Percentiles rank a stretch among this genome's conserved stretches.
Evolutionary conservation across 2,888 invertebrate species (phyloP).

Genomic region (Flexamia atlantica): DNA sequence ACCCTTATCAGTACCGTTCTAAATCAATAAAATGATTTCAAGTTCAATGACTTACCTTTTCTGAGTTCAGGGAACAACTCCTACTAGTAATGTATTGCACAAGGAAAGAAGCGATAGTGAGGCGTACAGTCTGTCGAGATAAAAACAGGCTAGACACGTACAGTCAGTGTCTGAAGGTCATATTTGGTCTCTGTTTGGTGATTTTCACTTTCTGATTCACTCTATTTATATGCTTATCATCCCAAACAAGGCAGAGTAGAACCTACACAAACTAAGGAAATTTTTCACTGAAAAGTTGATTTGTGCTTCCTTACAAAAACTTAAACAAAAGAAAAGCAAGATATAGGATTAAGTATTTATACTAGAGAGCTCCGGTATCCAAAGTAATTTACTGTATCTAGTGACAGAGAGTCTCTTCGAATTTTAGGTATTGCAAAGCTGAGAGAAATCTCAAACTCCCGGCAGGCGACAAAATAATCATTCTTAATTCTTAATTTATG

Average conservation of each 20-base stretch:
- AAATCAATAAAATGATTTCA: background rate
- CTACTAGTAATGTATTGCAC: background rate
- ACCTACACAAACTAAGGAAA: too few species aligned
- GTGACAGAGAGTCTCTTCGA: too few species aligned
- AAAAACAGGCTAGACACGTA: background rate
- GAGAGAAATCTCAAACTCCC: too few species aligned
- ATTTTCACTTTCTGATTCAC: background rate
- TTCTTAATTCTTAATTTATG: too few species aligned
- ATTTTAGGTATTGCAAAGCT: too few species aligned
- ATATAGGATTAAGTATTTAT: too few species aligned
- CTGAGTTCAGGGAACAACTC: background rate
- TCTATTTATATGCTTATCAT: conserved; percentile 7
- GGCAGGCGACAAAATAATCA: too few species aligned
- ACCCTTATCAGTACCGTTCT: background rate
- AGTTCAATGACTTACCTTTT: background rate
- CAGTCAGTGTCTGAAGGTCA: conserved; percentile 20
- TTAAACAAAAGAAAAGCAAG: too few species aligned
- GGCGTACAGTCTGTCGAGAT: conserved; percentile 19
- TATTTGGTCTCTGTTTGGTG: background rate
- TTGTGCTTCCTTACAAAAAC: too few species aligned
- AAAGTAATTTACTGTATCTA: too few species aligned
- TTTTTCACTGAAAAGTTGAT: too few species aligned
- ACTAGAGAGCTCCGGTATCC: too few species aligned
- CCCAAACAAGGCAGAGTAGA: background rate
- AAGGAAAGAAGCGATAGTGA: background rate